A percentile compares a stretch with the other conserved stretches of the same genome.
phyloP scores from a whole-genome alignment of 2,113 vertebrate species.

The Cygnus atratus region DNA sequence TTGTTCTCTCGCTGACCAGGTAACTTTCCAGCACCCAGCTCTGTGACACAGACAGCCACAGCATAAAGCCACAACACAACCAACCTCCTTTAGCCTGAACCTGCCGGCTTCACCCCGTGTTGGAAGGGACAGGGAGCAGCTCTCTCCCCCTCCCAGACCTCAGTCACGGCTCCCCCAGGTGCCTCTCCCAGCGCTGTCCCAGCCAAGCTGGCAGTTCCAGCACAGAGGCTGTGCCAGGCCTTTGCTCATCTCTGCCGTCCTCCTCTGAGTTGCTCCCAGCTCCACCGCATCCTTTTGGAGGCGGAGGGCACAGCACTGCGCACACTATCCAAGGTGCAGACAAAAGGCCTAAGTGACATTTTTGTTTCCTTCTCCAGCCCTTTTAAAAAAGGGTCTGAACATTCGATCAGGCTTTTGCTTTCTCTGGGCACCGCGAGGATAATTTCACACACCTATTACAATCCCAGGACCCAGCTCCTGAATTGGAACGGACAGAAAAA shows the following conservation, averaged over 20 bases:
- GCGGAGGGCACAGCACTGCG: neutral
- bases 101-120: accelerated
- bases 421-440: neutral
- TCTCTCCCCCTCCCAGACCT: neutral
- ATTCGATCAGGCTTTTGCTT: neutral
- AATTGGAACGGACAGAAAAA: neutral
- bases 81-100: neutral
- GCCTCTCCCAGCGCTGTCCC: neutral
- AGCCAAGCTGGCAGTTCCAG: neutral
- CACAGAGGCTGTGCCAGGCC: neutral
- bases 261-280: neutral
- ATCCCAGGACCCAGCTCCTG: neutral
- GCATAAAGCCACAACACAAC: accelerated
- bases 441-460: neutral
- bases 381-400: neutral
- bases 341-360: neutral
- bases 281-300: neutral
- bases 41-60: neutral
- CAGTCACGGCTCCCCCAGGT: neutral
- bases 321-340: neutral
- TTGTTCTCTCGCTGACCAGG: neutral
- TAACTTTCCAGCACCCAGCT: neutral
- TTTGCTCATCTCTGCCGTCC: neutral
- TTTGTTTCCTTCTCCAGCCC: neutral
- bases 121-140: neutral